Conservation (phyloP, 2,113 vertebrate genomes). For the Hippocampus mohnikei region DNA sequence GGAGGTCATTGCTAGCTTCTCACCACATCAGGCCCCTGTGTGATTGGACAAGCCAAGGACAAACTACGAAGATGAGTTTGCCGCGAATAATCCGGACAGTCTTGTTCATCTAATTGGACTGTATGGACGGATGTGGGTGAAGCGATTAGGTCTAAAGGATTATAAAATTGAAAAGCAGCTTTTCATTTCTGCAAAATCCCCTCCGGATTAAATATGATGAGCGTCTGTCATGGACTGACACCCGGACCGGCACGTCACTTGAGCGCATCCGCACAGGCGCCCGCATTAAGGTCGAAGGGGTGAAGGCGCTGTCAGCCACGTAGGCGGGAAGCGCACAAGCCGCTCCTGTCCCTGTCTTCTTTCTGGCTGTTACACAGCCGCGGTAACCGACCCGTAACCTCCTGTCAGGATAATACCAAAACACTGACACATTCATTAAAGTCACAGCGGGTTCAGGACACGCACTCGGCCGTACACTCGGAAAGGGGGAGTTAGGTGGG, state of each 20-base stretch:
- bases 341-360: slow-evolving; percentile 8
- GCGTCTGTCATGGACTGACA: slow-evolving; percentile 61
- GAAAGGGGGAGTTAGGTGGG: slow-evolving; percentile 18
- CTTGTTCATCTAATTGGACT: slow-evolving; percentile 68
- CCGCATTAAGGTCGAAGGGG: slow-evolving; percentile 36
- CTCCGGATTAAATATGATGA: slow-evolving; percentile 70
- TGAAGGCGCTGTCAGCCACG: slow-evolving; percentile 34
- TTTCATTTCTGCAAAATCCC: slow-evolving; percentile 70
- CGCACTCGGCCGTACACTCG: slow-evolving; percentile 52
- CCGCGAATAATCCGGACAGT: slow-evolving; percentile 29
- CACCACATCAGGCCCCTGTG: not conserved
- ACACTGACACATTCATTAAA: slow-evolving; percentile 56
- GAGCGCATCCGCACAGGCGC: slow-evolving; percentile 26
- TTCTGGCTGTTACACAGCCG: slow-evolving; percentile 18
- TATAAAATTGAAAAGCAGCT: slow-evolving; percentile 74
- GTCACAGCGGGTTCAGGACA: slow-evolving; percentile 30
- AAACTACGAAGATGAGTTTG: slow-evolving; percentile 32
- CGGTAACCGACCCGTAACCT: slow-evolving; percentile 53
- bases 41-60: slow-evolving; percentile 34
- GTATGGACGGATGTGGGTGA: slow-evolving; percentile 34
- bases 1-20: slow-evolving; percentile 37
- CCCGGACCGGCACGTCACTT: slow-evolving; percentile 18
- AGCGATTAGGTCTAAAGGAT: slow-evolving; percentile 69
- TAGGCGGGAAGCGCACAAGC: slow-evolving; percentile 27
- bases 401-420: slow-evolving; percentile 52